Evolutionary conservation across 1,140 invertebrate genomes (phyloP).

Genomic region (Antheraea pernyi): DNA sequence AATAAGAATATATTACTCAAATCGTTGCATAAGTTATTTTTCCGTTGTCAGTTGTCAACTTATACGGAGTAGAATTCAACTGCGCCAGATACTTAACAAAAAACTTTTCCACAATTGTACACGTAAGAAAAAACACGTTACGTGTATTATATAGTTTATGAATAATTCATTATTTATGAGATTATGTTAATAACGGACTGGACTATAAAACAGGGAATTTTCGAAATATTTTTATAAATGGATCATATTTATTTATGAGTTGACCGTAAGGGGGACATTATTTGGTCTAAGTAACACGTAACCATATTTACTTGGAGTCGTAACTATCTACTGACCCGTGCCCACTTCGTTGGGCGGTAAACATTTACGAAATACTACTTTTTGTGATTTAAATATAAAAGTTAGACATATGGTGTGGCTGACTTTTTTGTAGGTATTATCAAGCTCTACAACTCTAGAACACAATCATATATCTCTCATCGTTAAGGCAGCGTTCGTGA

Average conservation of each 20-base stretch:
- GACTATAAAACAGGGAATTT: constrained; percentile 1
- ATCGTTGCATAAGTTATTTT: background rate
- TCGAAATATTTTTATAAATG: background rate
- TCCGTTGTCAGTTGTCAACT: background rate
- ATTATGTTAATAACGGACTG: background rate
- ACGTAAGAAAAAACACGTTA: background rate
- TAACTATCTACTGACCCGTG: too few relatives aligned
- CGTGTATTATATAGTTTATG: background rate
- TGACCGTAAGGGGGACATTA: background rate
- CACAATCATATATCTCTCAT: too few relatives aligned
- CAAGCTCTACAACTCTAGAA: too few relatives aligned
- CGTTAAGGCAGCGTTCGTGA: too few relatives aligned
- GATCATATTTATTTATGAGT: background rate
- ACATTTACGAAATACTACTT: too few relatives aligned
- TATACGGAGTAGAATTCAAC: background rate
- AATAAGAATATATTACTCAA: background rate
- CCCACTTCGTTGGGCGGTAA: too few relatives aligned
- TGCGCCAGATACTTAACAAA: background rate
- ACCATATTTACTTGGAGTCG: background rate
- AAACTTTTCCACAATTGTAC: constrained; percentile 4
- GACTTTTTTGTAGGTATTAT: too few relatives aligned
- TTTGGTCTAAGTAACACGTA: background rate
- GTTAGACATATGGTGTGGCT: too few relatives aligned
- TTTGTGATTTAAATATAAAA: too few relatives aligned
- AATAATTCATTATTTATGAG: constrained; percentile 3